Conservation (phyloP, 2,113 vertebrate genomes). For the Circaetus cinerascens region DNA sequence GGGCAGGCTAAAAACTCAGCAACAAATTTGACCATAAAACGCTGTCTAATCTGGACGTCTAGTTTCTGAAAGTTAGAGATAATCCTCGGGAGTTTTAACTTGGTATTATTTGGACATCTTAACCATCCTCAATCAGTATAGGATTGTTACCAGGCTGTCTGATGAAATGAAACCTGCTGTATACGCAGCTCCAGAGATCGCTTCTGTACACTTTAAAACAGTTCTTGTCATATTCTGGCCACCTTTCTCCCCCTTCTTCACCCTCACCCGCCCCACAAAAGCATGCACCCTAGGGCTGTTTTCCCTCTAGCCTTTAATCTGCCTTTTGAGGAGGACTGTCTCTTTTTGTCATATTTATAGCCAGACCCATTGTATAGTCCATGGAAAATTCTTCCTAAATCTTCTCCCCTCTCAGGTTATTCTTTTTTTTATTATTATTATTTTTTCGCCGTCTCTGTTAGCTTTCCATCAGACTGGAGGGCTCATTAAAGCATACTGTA, state of each 20-base stretch:
- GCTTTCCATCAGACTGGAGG: constrained; percentile 24
- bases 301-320: background rate
- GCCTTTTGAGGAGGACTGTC: background rate
- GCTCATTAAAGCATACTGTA: background rate
- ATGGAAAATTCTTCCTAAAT: constrained; percentile 19
- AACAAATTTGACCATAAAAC: background rate
- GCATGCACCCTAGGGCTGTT: background rate
- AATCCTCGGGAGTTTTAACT: background rate
- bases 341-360: background rate
- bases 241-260: background rate
- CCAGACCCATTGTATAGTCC: background rate
- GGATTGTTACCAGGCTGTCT: background rate
- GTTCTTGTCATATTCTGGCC: background rate
- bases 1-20: background rate
- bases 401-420: background rate
- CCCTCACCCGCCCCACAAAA: background rate
- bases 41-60: too few relatives aligned
- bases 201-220: background rate
- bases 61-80: background rate
- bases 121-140: background rate
- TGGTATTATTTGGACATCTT: background rate
- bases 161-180: too few relatives aligned
- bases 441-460: background rate
- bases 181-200: background rate
- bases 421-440: background rate